A percentile compares a stretch with the other conserved stretches of the same genome.
Evolutionary conservation across 1,140 invertebrate genomes (phyloP).

Genomic region (Nasonia giraulti): DNA sequence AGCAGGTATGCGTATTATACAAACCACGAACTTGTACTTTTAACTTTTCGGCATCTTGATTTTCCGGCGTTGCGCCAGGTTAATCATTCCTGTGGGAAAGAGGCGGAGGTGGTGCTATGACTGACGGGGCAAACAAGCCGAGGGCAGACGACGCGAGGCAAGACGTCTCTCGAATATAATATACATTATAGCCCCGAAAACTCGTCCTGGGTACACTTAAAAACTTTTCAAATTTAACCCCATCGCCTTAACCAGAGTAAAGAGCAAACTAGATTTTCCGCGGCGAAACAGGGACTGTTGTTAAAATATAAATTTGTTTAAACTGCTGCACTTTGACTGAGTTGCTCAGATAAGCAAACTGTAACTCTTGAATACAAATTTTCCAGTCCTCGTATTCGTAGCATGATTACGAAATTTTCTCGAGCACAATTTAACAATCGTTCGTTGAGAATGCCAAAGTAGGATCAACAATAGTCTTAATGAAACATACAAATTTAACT

Average conservation of each 20-base stretch:
- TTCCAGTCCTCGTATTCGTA: too few relatives aligned
- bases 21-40: neutral
- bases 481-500: too few relatives aligned
- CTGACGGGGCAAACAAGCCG: constrained; percentile 70
- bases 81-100: constrained; percentile 68
- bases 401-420: too few relatives aligned
- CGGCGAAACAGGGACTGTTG: neutral
- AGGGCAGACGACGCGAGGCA: constrained; percentile 30
- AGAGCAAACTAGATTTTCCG: constrained; percentile 40
- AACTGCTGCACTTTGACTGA: neutral
- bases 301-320: constrained; percentile 43
- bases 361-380: neutral
- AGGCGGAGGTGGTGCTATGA: constrained; percentile 62
- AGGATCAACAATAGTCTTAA: too few relatives aligned
- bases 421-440: too few relatives aligned
- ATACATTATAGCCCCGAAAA: constrained; percentile 11
- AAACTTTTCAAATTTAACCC: constrained; percentile 74
- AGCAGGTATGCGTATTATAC: neutral
- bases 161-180: constrained; percentile 41
- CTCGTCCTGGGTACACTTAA: constrained; percentile 62
- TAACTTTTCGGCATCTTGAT: constrained; percentile 44
- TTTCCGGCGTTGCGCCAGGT: constrained; percentile 71
- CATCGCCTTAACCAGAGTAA: constrained; percentile 56
- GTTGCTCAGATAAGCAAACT: neutral
- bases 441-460: too few relatives aligned